A percentile compares a stretch with the other conserved stretches of the same genome.
phyloP scores from a whole-genome alignment of 1,140 invertebrate species.

The Lepidurus packardi region DNA sequence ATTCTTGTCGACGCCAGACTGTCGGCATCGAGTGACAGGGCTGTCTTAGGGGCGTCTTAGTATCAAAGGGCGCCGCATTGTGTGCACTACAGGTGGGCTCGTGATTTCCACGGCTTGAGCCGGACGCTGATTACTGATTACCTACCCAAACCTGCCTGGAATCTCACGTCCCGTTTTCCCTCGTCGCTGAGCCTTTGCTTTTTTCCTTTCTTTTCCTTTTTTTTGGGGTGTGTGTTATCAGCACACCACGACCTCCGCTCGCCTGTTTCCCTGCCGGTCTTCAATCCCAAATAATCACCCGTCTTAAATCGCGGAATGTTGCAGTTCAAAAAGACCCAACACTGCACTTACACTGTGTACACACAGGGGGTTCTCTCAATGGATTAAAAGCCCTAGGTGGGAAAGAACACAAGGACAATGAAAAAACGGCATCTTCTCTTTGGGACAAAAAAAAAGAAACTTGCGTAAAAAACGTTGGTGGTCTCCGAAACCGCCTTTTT shows the following conservation, averaged over 20 bases:
- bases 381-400: background rate
- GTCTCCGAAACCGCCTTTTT: background rate
- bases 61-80: conserved; percentile 17
- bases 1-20: conserved; percentile 10
- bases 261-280: background rate
- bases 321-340: too few species aligned
- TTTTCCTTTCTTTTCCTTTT: background rate
- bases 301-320: background rate
- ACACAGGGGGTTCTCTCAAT: background rate
- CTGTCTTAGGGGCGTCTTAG: background rate
- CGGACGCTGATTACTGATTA: conserved; percentile 21
- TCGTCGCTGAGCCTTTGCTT: background rate
- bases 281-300: background rate
- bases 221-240: background rate
- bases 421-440: background rate
- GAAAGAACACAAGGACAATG: background rate
- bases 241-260: background rate
- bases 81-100: conserved; percentile 13
- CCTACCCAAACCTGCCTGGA: background rate
- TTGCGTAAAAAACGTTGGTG: background rate
- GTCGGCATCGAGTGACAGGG: conserved; percentile 1
- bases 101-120: conserved; percentile 17
- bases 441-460: background rate
- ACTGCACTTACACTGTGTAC: background rate
- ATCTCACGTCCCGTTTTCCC: background rate